Base-by-base conservation (phyloP, 64 coral and sea anemone genomes). In the Dendrophyllia cribrosa region DNA sequence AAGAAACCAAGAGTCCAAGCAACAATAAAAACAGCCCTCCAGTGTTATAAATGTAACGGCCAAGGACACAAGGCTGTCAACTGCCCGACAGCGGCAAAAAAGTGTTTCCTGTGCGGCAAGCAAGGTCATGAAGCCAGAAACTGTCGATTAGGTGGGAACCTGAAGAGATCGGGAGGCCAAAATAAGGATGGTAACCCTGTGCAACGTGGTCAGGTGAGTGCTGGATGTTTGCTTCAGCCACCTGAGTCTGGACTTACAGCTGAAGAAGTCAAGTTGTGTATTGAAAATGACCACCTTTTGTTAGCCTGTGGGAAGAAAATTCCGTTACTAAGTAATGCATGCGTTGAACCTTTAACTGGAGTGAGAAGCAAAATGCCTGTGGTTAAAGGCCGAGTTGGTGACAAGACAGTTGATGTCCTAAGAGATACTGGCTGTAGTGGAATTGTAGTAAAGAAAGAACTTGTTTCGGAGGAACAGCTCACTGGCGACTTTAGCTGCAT, bases 351-450 rank as follows among this genome's bases (percentile, higher is more conserved):
- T 34, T 34, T 34, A 34, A 34, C 2, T 34, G 34, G 34, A 34
- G 34, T 34, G 0, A 34, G 34, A 34, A 34, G 34, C 34, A 34
- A 34, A 34, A 34, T 34, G 34, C 34, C 34, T 34, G 34, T 34
- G 34, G 34, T 34, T 34, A 34, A 34, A 34, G 34, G 34, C 34
- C 34, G 34, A 34, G 34, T 34, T 34, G 34, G 34, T 34, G 34
- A 34, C 34, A 34, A 34, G 34, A 34, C 34, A 1, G 34, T 34
- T 34, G 34, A 34, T 34, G 34, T 34, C 34, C 34, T 34, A 34
- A 34, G 92, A 82, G 86, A 94, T 47, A 88, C 71, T 81, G 85
- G 92, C 11, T 94, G 85, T 88, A 94, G 92, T 78, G 76, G 66
- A 59, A 77, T 88, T 9, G 86, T 87, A 20, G 66, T 88, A 19